Evolutionary conservation across 2,888 invertebrate species (phyloP).

Genomic region (Scaptomyza tumidula): DNA sequence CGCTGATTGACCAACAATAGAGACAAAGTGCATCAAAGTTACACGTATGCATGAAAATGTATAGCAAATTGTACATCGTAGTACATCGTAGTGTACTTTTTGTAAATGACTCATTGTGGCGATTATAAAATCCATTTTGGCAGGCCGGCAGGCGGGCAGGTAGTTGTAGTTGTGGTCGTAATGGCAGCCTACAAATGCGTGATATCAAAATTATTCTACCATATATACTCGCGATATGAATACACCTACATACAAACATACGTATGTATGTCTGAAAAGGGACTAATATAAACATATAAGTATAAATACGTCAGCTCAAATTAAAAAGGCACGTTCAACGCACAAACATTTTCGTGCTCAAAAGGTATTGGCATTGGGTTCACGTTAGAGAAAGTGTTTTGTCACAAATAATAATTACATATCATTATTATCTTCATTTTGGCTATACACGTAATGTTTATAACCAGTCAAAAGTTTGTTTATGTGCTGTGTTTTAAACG

Average conservation of each 20-base stretch:
- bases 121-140: constrained; percentile 62
- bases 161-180: not conserved
- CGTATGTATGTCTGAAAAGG: not conserved
- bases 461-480: not conserved
- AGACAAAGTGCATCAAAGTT: constrained; percentile 8
- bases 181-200: constrained; percentile 36
- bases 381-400: not conserved
- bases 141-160: constrained; percentile 10
- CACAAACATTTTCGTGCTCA: not conserved
- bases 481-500: not conserved
- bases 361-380: not conserved
- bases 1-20: constrained; percentile 11
- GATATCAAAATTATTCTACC: constrained; percentile 57
- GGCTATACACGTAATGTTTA: not conserved
- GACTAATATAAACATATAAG: not conserved
- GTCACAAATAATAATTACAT: not conserved
- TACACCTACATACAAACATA: constrained; percentile 1
- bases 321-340: not conserved
- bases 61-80: constrained; percentile 14
- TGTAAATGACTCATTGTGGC: constrained; percentile 55
- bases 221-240: constrained; percentile 15
- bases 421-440: not conserved
- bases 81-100: constrained; percentile 32
- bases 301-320: constrained; percentile 10
- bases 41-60: constrained; percentile 16